Evolutionary conservation across 2,797 vertebrate genomes (phyloP).

Genomic region (Sarcophilus harrisii): DNA sequence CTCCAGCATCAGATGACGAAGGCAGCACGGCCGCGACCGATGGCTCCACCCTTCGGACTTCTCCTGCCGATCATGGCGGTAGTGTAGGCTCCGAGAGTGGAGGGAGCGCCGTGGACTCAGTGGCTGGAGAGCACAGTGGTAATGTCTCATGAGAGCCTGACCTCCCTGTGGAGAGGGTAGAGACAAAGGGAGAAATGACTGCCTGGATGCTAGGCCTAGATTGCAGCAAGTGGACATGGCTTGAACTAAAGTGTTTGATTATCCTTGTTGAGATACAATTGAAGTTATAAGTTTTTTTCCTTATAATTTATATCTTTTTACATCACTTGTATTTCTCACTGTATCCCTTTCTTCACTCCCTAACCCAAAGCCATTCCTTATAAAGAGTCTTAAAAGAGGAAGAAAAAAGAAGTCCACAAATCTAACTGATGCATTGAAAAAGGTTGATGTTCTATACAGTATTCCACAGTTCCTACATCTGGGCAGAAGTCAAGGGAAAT

Average conservation of each 20-base stretch:
- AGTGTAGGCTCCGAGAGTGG: constrained; percentile 99
- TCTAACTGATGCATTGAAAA: not conserved
- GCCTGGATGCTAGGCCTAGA: not conserved
- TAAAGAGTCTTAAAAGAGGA: not conserved
- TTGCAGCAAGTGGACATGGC: constrained; percentile 12
- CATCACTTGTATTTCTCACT: not conserved
- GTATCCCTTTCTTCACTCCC: not conserved
- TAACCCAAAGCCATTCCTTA: not conserved
- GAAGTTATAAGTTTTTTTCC: not conserved
- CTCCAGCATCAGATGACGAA: constrained; percentile 99
- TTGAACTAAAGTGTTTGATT: not conserved
- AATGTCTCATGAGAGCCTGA: constrained; percentile 70
- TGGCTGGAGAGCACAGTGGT: constrained; percentile 99
- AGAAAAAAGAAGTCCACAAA: not conserved
- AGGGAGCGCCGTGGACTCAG: constrained; percentile 97
- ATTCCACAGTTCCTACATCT: not conserved
- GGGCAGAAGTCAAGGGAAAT: not conserved
- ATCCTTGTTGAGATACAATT: not conserved
- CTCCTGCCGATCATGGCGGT: constrained; percentile 97
- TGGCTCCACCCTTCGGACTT: constrained; percentile 97
- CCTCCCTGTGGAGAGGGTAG: constrained; percentile 39
- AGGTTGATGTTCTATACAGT: not conserved
- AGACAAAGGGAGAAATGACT: constrained; percentile 5
- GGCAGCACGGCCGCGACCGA: constrained; percentile 99
- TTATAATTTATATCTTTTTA: not conserved